Conservation (phyloP, 2,888 invertebrate species). For the Latrodectus elegans region DNA sequence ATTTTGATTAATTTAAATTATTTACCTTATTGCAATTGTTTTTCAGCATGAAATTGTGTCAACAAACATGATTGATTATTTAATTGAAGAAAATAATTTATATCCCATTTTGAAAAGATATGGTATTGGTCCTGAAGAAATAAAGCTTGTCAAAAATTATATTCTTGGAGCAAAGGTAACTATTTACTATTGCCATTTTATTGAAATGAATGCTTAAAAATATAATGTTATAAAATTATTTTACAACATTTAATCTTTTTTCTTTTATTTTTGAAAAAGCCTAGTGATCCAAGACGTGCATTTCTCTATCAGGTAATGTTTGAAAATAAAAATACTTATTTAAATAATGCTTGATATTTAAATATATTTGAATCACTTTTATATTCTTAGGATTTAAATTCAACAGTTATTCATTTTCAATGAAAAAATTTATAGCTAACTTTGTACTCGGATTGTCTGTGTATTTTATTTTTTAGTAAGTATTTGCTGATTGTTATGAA, state of each 20-base stretch:
- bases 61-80: slow-evolving; percentile 76
- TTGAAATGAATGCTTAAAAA: background rate
- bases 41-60: slow-evolving; percentile 78
- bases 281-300: slow-evolving; percentile 74
- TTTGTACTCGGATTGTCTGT: too few species aligned
- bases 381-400: too few species aligned
- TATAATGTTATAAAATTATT: background rate
- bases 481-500: too few species aligned
- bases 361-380: too few species aligned
- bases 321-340: too few species aligned
- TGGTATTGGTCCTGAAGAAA: slow-evolving; percentile 74
- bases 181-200: background rate
- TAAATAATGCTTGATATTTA: too few species aligned
- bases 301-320: slow-evolving; percentile 77
- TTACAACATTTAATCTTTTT: background rate
- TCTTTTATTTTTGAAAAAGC: slow-evolving; percentile 70
- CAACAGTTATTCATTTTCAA: too few species aligned
- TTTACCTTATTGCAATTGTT: slow-evolving; percentile 2
- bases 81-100: slow-evolving; percentile 75
- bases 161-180: slow-evolving; percentile 73
- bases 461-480: too few species aligned
- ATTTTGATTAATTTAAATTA: too few species aligned
- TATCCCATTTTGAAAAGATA: slow-evolving; percentile 73
- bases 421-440: too few species aligned
- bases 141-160: slow-evolving; percentile 77